Evolutionary conservation across 2,113 vertebrate species (phyloP).

Genomic region (Mustela nigripes): DNA sequence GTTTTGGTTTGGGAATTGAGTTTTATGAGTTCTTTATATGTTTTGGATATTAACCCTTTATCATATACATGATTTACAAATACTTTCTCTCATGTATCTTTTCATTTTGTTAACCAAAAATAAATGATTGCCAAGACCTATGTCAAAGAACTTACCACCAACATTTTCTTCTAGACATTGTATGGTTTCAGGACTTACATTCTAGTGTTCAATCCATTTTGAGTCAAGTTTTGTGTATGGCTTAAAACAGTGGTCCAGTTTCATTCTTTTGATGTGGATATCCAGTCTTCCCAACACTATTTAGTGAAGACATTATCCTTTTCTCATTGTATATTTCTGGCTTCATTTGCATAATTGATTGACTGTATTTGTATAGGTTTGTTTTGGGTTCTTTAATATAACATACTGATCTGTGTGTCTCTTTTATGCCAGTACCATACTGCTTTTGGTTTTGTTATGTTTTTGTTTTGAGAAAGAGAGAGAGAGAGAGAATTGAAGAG

Average conservation of each 20-base stretch:
- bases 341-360: not conserved
- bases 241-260: not conserved
- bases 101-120: not conserved
- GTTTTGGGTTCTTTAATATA: not conserved
- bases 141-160: not conserved
- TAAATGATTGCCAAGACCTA: not conserved
- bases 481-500: not conserved
- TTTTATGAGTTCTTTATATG: not conserved
- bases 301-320: not conserved
- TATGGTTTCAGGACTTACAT: not conserved
- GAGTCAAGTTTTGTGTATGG: not conserved
- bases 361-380: not conserved
- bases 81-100: not conserved
- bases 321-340: not conserved
- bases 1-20: not conserved
- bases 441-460: not conserved
- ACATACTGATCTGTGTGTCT: not conserved
- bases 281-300: not conserved
- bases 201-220: not conserved
- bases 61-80: not conserved
- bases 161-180: not conserved
- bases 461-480: not conserved
- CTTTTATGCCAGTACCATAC: not conserved
- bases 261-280: not conserved
- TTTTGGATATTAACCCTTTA: not conserved